A percentile compares a stretch with the other conserved stretches of the same genome.
These are phyloP conservation scores for Pseudobourletiella spinata DNA, from an alignment of 1,140 invertebrate genomes.

Conservation along the genomic window DNA sequence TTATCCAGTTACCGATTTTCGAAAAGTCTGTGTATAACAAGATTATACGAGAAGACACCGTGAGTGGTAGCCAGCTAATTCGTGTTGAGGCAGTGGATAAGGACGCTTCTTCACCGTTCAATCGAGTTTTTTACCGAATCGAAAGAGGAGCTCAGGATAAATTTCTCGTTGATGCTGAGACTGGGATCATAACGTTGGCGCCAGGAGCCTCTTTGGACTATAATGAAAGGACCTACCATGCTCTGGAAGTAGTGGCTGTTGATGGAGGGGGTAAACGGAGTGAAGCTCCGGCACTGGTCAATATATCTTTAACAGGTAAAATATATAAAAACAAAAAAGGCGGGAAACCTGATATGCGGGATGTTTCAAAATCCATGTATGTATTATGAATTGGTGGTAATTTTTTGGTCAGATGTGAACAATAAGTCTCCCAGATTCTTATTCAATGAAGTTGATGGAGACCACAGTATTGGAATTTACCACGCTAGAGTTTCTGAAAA, in stretches of 20 bases:
- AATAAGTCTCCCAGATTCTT: conserved; percentile 53
- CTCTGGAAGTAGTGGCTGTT: conserved; percentile 55
- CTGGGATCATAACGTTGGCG: conserved; percentile 73
- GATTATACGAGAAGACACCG: conserved; percentile 70
- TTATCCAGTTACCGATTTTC: conserved; percentile 56
- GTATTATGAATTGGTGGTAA: neutral
- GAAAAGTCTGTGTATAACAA: conserved; percentile 59
- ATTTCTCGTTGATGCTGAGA: conserved; percentile 76
- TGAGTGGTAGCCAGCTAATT: conserved; percentile 65
- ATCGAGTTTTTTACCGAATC: conserved; percentile 76
- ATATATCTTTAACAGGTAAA: conserved; percentile 74
- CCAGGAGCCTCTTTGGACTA: conserved; percentile 73
- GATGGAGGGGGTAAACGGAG: conserved; percentile 74
- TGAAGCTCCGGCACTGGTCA: conserved; percentile 59
- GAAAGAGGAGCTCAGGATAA: conserved; percentile 79
- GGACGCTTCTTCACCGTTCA: conserved; percentile 78
- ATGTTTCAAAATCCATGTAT: neutral
- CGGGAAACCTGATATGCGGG: neutral
- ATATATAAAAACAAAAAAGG: too few relatives aligned
- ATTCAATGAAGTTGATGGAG: conserved; percentile 61
- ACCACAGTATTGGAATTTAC: conserved; percentile 26
- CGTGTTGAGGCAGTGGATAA: conserved; percentile 65
- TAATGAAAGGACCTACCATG: conserved; percentile 46
- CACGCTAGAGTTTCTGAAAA: conserved; percentile 30
- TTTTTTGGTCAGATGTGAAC: conserved; percentile 46